These are phyloP conservation scores for Arctia plantaginis DNA, from an alignment of 2,888 invertebrate species.

Conservation along the genomic window DNA sequence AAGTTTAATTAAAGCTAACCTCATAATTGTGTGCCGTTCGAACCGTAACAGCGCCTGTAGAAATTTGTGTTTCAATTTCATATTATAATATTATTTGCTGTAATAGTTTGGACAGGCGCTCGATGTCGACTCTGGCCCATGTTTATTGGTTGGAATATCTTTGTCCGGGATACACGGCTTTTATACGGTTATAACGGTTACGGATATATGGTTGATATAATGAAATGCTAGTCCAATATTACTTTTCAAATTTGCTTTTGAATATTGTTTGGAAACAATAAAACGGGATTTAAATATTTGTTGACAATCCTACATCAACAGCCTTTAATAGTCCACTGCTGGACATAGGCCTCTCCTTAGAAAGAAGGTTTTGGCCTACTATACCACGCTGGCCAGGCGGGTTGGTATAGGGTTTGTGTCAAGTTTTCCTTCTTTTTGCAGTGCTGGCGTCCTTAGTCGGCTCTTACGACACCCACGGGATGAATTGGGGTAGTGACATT, in stretches of 20 bases:
- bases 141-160: not conserved
- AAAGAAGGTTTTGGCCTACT: no score
- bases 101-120: constrained; percentile 42
- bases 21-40: constrained; percentile 9
- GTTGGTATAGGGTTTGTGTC: no score
- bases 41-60: constrained; percentile 41
- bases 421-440: no score
- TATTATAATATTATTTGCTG: constrained; percentile 33
- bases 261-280: not conserved
- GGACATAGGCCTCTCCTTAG: no score
- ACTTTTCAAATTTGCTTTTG: not conserved
- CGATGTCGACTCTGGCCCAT: not conserved
- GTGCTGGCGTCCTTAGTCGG: no score
- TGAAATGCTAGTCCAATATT: not conserved
- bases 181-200: no score
- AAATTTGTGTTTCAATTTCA: constrained; percentile 15
- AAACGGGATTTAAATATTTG: not conserved
- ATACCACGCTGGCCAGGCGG: no score
- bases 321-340: no score
- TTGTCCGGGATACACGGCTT: not conserved
- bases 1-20: constrained; percentile 35
- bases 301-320: no score
- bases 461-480: no score
- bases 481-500: no score
- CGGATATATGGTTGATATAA: not conserved